Evolutionary conservation across 1,140 invertebrate genomes (phyloP), one percentile per base, ranked within the genome.

Genomic region (Zaprionus lachaisei): DNA sequence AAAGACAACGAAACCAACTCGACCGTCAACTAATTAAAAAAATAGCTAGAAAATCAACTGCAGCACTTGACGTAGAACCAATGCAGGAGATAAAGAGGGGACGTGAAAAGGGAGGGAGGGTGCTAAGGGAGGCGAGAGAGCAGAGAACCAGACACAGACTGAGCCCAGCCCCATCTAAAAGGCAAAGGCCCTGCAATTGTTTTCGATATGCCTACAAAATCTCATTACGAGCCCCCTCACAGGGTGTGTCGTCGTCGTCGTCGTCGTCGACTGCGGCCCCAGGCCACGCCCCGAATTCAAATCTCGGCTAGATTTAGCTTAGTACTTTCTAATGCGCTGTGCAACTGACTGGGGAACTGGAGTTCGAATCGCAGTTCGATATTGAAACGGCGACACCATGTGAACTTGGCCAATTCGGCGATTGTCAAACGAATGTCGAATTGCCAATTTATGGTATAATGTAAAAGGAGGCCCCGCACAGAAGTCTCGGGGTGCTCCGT

Each of bases 291-390:
- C 75, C 74, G 76, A 77, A 80, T 67, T 79, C 51, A 80, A 79
- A 77, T 79, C 58, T 44, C 64, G 38, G 60, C 61, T 70, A 62
- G 38, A 68, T 81, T 81, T 41, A 15, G 31, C 61, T 71, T 12
- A 22, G 44, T 72, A 89, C 83, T 87, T 87, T 87, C 83, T 87
- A 87, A 87, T 86, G 83, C 83, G 83, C 67, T 72, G 72, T 72
- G 72, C 69, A 44, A 75, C 54, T 64, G 60, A 49, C 20, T 24
- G 55, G 51, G 57, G 66, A 49, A 12, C 24, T 74, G 61, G 22
- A 31, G 37, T 38, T 70, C 57, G 57, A 34, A 62, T 38, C 38
- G 34, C 49, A 12, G 12, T 26, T 75, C 60, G 41, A 64, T 28
- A 64, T 63, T 26, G 68, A 55, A 38, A 56, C 56, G 11, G 34